These are phyloP conservation scores for Stichodactyla helianthus DNA, from an alignment of 64 coral and sea anemone genomes.

Conservation along the genomic window DNA sequence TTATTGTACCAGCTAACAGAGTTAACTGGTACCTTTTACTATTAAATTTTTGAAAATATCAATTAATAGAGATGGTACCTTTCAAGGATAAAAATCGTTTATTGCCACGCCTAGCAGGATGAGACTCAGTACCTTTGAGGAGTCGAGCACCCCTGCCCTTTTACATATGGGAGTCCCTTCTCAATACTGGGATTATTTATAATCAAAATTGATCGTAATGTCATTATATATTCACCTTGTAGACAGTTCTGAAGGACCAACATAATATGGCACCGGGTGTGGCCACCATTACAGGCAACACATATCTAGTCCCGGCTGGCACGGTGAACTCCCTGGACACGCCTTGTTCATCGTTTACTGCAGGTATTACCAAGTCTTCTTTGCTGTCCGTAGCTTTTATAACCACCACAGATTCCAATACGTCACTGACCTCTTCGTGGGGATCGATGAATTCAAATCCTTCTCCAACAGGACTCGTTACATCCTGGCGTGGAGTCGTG, in stretches of 20 bases:
- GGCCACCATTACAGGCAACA: constrained; percentile 40
- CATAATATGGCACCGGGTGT: constrained; percentile 31
- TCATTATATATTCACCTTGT: constrained; percentile 22
- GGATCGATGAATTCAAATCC: constrained; percentile 44
- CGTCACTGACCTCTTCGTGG: constrained; percentile 16
- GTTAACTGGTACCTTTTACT: too few relatives aligned
- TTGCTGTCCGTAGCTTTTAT: constrained; percentile 18
- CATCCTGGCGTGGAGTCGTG: background rate
- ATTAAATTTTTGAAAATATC: too few relatives aligned
- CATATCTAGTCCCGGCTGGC: constrained; percentile 30
- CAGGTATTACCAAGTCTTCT: constrained; percentile 46
- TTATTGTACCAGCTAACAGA: too few relatives aligned
- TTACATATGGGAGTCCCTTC: too few relatives aligned
- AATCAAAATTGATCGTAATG: background rate
- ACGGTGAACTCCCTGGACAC: constrained; percentile 30
- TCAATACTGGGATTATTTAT: too few relatives aligned
- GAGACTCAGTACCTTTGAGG: too few relatives aligned
- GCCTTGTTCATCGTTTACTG: constrained; percentile 42
- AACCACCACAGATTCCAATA: constrained; percentile 27
- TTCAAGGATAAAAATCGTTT: too few relatives aligned
- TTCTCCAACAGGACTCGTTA: background rate
- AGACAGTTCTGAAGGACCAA: constrained; percentile 52
- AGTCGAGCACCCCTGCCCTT: too few relatives aligned
- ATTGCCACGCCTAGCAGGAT: too few relatives aligned
- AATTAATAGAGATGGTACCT: too few relatives aligned